Evolutionary conservation across 1,140 invertebrate genomes (phyloP).

Genomic region (Harlomillsia oculata): DNA sequence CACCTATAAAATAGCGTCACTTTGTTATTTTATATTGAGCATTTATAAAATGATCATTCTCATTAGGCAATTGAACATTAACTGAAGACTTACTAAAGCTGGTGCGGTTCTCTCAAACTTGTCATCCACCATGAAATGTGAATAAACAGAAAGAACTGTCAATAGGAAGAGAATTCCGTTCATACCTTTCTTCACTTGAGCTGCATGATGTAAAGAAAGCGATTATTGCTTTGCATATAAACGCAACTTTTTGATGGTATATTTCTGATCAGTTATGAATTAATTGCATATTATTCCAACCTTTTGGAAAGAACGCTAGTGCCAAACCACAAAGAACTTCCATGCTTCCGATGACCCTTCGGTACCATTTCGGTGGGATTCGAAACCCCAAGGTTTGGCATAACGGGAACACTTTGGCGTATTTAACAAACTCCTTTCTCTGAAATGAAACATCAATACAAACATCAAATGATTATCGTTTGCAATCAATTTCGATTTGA

Average conservation of each 20-base stretch:
- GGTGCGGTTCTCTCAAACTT: conserved; percentile 86
- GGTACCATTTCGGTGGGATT: conserved; percentile 84
- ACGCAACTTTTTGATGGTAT: no score
- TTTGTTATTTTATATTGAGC: background rate
- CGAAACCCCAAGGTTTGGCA: conserved; percentile 57
- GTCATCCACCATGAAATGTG: conserved; percentile 83
- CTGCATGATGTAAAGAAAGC: conserved; percentile 47
- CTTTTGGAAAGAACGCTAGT: conserved; percentile 76
- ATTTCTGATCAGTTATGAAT: no score
- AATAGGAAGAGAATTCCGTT: conserved; percentile 71
- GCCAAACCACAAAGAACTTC: conserved; percentile 83
- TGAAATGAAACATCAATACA: conserved; percentile 44
- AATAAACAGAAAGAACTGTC: conserved; percentile 82
- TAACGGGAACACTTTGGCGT: conserved; percentile 91
- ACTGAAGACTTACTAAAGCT: conserved; percentile 53
- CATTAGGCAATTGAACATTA: background rate
- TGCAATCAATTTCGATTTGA: background rate
- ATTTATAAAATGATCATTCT: background rate
- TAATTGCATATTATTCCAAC: conserved; percentile 52
- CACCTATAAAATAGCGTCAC: conserved; percentile 44
- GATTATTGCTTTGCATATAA: no score
- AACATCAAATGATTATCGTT: background rate
- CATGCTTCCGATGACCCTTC: conserved; percentile 71
- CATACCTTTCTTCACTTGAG: conserved; percentile 76
- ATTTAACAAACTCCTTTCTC: conserved; percentile 93